phyloP scores from a whole-genome alignment of 2,888 invertebrate species.

The Pheosia tremula region DNA sequence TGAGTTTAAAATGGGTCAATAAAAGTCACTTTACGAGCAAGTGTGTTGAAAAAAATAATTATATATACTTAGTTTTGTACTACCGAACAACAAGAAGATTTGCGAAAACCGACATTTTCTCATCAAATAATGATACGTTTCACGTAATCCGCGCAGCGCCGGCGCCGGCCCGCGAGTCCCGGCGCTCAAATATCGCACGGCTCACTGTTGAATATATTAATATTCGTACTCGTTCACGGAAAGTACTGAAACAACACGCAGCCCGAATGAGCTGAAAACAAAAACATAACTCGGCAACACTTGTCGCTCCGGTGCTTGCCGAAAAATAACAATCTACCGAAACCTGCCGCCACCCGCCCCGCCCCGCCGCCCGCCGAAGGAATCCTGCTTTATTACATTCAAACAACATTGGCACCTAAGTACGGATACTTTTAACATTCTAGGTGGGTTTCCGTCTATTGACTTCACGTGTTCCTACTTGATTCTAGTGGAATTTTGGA shows the following conservation, averaged over 20 bases:
- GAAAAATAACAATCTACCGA: conserved; percentile 3
- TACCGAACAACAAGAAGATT: background rate
- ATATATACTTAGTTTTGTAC: no score
- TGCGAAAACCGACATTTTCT: background rate
- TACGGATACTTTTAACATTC: background rate
- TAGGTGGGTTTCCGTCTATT: background rate
- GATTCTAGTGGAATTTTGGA: background rate
- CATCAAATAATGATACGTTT: background rate
- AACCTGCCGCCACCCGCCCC: background rate
- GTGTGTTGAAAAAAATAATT: no score
- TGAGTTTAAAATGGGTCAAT: no score
- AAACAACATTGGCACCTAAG: background rate
- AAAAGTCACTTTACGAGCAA: no score
- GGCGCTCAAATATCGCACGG: background rate
- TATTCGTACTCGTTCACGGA: background rate
- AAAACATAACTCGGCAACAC: conserved; percentile 1
- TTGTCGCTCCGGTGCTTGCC: conserved; percentile 2
- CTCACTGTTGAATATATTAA: background rate
- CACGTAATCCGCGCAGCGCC: background rate
- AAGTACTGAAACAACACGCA: background rate
- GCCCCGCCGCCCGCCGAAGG: background rate
- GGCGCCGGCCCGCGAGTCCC: background rate
- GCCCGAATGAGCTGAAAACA: background rate
- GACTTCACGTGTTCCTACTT: background rate
- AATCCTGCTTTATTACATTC: conserved; percentile 7